Evolutionary conservation across 2,888 invertebrate genomes (phyloP).

Genomic region (Luffia ferchaultella): DNA sequence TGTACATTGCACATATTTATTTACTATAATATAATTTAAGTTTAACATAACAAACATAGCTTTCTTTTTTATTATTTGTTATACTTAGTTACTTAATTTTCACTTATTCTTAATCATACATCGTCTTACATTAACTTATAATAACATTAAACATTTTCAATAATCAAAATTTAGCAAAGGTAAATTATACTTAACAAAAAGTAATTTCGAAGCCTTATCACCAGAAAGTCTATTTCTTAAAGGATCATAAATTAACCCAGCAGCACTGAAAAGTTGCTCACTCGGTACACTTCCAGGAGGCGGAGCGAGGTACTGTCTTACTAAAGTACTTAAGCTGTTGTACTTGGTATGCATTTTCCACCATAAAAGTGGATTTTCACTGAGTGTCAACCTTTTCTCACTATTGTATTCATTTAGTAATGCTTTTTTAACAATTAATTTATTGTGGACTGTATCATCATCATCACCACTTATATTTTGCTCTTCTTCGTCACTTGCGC

Average conservation of each 20-base stretch:
- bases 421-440: slow-evolving; percentile 10
- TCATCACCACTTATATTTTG: slow-evolving; percentile 7
- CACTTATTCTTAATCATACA: background rate
- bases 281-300: background rate
- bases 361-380: slow-evolving; percentile 11
- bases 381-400: slow-evolving; percentile 10
- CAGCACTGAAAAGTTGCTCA: slow-evolving; percentile 2
- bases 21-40: background rate
- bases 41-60: background rate
- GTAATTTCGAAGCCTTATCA: background rate
- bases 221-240: background rate
- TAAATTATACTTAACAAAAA: slow-evolving; percentile 1
- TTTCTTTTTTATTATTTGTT: background rate
- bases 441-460: slow-evolving; percentile 1
- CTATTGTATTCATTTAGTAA: slow-evolving; percentile 11
- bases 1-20: background rate
- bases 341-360: slow-evolving; percentile 9
- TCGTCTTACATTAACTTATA: too few relatives aligned
- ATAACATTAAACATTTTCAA: background rate
- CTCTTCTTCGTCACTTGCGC: slow-evolving; percentile 11
- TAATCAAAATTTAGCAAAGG: background rate
- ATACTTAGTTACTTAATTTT: background rate
- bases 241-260: slow-evolving; percentile 2
- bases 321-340: background rate
- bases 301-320: background rate